Conservation (phyloP, 2,113 vertebrate species). For the Gymnobelideus leadbeateri region DNA sequence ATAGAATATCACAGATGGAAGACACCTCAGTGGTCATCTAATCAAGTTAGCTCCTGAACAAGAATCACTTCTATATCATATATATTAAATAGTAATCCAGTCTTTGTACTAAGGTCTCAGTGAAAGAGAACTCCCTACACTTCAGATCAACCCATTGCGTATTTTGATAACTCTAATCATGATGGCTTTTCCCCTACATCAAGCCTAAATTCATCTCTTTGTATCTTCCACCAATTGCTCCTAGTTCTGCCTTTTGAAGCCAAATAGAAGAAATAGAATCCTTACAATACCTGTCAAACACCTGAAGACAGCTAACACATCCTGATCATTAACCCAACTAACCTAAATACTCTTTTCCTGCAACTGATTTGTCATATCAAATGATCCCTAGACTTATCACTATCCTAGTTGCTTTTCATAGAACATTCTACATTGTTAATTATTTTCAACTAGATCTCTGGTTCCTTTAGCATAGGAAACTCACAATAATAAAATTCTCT, state of each 20-base stretch:
- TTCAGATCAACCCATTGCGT: not conserved
- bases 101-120: not conserved
- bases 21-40: not conserved
- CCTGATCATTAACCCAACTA: not conserved
- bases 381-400: not conserved
- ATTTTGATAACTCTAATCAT: not conserved
- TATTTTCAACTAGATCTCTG: not conserved
- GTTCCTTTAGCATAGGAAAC: not conserved
- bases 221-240: not conserved
- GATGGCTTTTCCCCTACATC: not conserved
- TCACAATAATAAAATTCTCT: not conserved
- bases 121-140: not conserved
- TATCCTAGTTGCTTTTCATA: not conserved
- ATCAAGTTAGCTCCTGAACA: not conserved
- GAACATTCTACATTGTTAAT: not conserved
- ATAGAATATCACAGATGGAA: not conserved
- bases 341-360: not conserved
- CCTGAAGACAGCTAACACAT: not conserved
- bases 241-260: not conserved
- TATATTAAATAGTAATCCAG: not conserved
- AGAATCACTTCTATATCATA: not conserved
- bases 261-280: not conserved
- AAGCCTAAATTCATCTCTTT: not conserved
- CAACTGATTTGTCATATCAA: not conserved
- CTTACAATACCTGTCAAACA: not conserved